A percentile compares a stretch with the other conserved stretches of the same genome.
These are phyloP conservation scores for Penelope pileata DNA, from an alignment of 2,113 vertebrate genomes.

Conservation along the genomic window DNA sequence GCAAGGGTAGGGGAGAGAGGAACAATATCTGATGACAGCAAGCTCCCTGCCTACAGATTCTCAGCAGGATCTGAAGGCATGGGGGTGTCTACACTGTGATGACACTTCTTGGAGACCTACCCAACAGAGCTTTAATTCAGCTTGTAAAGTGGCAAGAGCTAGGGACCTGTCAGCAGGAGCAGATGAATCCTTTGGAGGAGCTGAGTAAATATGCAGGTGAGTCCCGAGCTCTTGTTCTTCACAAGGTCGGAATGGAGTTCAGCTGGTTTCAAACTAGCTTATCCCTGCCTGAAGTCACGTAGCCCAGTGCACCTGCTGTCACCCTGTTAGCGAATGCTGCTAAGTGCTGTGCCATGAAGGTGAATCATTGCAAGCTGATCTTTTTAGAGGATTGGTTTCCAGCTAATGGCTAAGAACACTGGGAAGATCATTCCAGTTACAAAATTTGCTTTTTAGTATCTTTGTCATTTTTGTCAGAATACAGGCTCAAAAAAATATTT, in stretches of 20 bases:
- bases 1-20: neutral
- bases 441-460: neutral
- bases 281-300: neutral
- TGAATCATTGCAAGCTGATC: neutral
- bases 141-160: neutral
- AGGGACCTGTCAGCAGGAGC: neutral
- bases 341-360: neutral
- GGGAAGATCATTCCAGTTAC: neutral
- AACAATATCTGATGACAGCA: rapidly evolving
- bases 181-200: neutral
- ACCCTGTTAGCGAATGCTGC: rapidly evolving
- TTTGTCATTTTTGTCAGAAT: neutral
- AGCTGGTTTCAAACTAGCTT: rapidly evolving
- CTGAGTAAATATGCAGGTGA: neutral
- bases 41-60: neutral
- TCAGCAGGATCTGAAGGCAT: neutral
- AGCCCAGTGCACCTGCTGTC: neutral
- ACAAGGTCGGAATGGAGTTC: rapidly evolving
- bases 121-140: neutral
- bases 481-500: neutral
- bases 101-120: too few relatives aligned
- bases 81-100: rapidly evolving
- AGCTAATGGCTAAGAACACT: neutral
- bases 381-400: neutral
- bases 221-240: neutral